Evolutionary conservation across 2,113 vertebrate genomes (phyloP), one percentile per base, ranked within the genome.

Genomic region (Gnathonemus echidnorhynchus): DNA sequence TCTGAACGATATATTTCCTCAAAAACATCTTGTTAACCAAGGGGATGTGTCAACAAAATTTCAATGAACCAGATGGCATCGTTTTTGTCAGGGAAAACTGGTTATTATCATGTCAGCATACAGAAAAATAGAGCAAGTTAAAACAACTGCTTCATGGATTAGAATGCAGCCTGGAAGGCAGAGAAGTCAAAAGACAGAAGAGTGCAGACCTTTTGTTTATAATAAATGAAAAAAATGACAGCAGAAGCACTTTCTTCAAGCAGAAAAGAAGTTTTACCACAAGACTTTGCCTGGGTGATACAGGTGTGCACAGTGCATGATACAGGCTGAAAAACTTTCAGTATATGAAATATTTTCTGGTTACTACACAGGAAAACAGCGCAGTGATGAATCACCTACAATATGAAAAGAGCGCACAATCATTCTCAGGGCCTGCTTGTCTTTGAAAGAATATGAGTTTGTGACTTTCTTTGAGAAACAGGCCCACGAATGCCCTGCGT

Each of bases 11-110:
- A 31, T 1, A 52, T 87, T 35, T 53, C 31, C 27, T 53, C 31
- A 52, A 53, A 27, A 53, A 87, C 50, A 87, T 87, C 50, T 53
- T 53, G n/a, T 58, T 89, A 83, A 84, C 88, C 88, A 24, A 39
- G 88, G 66, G 39, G 74, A 83, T 10, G 74, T 27, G 86, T 19
- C 85, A 52, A 87, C 6, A 87, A 27, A 53, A 53, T 53, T 56
- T 46, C 85, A 85, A 19, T 45, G 83, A 85, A 85, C 83, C 83
- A 85, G 83, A 48, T 85, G 83, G 83, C 83, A 85, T 85, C 17
- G 1, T 46, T 89, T 62, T 31, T 85, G 83, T 46, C 89, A 19
- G 58, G 45, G 53, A 74, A 62, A 87, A 46, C 85, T 42, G 7
- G 53, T 87, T 87, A 9, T 90, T 35, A 87, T 56, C 45, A 39